Evolutionary conservation across 2,888 invertebrate species (phyloP).

Genomic region (Panopea generosa): DNA sequence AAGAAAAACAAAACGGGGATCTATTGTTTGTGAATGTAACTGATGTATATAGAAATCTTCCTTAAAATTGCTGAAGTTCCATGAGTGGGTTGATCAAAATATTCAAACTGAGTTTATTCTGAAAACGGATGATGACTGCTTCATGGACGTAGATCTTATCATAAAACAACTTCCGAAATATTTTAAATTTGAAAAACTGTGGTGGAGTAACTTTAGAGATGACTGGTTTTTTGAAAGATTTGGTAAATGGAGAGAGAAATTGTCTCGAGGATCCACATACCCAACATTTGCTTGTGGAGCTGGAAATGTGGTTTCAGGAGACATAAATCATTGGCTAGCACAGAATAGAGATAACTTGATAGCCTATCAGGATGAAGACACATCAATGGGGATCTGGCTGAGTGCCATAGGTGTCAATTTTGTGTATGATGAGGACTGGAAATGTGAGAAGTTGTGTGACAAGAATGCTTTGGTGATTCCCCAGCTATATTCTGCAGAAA

Average conservation of each 20-base stretch:
- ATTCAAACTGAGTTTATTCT: slow-evolving; percentile 66
- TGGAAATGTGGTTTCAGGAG: slow-evolving; percentile 81
- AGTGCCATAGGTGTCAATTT: slow-evolving; percentile 75
- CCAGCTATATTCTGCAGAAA: slow-evolving; percentile 64
- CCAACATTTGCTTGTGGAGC: slow-evolving; percentile 85
- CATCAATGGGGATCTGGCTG: slow-evolving; percentile 84
- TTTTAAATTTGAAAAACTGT: slow-evolving; percentile 45
- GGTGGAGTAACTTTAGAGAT: slow-evolving; percentile 81
- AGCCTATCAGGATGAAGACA: slow-evolving; percentile 84
- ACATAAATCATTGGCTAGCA: slow-evolving; percentile 79
- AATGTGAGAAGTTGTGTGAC: slow-evolving; percentile 70
- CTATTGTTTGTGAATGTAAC: slow-evolving; percentile 74
- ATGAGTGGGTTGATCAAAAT: slow-evolving; percentile 64
- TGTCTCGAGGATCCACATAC: slow-evolving; percentile 78
- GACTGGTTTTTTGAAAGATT: slow-evolving; percentile 82
- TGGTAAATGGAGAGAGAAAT: slow-evolving; percentile 84
- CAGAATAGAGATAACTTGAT: slow-evolving; percentile 73
- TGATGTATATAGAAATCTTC: slow-evolving; percentile 80
- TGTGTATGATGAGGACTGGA: slow-evolving; percentile 65
- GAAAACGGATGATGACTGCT: slow-evolving; percentile 85
- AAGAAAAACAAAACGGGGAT: slow-evolving; percentile 63
- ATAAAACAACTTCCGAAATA: slow-evolving; percentile 57
- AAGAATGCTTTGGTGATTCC: slow-evolving; percentile 65
- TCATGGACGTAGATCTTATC: slow-evolving; percentile 75
- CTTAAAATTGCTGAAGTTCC: slow-evolving; percentile 78